Conservation (phyloP, 1,140 invertebrate species). For the Scaptomyza pallida region DNA sequence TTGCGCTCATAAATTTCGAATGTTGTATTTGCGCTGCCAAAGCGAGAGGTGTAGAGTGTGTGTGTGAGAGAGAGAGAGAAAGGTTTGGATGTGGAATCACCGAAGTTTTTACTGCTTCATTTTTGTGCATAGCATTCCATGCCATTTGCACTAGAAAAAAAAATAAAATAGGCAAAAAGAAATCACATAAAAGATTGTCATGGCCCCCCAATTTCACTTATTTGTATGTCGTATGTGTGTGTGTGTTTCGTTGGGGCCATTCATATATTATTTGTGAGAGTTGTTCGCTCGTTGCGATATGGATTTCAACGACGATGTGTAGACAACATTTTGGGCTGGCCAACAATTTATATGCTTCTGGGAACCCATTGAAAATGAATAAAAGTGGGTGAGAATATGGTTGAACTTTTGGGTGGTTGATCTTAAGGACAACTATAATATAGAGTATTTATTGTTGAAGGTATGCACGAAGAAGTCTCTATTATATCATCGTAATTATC, state of each 20-base stretch:
- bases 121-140: constrained; percentile 38
- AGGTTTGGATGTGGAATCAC: background rate
- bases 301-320: constrained; percentile 34
- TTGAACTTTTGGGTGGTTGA: too few species aligned
- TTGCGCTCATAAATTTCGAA: constrained; percentile 77
- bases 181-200: constrained; percentile 79
- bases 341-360: constrained; percentile 36
- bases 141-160: constrained; percentile 49
- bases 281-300: constrained; percentile 34
- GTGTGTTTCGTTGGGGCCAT: constrained; percentile 26
- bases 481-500: too few species aligned
- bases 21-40: constrained; percentile 22
- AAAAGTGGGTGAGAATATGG: too few species aligned
- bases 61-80: too few species aligned
- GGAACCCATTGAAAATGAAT: background rate
- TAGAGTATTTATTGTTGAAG: too few species aligned
- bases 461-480: too few species aligned
- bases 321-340: constrained; percentile 44
- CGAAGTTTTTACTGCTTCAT: constrained; percentile 65
- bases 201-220: constrained; percentile 36
- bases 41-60: background rate
- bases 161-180: constrained; percentile 58
- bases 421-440: too few species aligned
- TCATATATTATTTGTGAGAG: constrained; percentile 45
- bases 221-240: background rate